phyloP scores from a whole-genome alignment of 37 sponge, comb jelly and placozoan genomes.

The Tethya wilhelma region DNA sequence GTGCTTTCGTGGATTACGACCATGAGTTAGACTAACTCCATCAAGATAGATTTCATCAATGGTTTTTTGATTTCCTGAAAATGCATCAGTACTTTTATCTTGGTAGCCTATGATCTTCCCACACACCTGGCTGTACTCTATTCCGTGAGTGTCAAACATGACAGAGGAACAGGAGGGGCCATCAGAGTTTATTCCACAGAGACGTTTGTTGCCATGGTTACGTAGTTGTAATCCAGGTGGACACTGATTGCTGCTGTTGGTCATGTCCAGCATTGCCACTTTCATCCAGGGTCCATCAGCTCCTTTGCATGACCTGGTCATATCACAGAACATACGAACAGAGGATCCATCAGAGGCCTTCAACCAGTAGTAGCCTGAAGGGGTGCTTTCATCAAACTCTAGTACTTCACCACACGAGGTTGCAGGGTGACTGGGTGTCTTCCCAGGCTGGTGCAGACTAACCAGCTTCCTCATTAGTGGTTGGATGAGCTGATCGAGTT shows the following conservation, averaged over 20 bases:
- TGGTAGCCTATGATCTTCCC: slow-evolving; percentile 60
- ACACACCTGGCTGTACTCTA: slow-evolving; percentile 53
- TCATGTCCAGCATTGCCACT: background rate
- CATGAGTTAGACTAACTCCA: slow-evolving; percentile 38
- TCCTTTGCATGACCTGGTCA: slow-evolving; percentile 1
- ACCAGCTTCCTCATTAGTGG: too few species aligned
- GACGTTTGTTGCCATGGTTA: too few species aligned
- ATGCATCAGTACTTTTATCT: slow-evolving; percentile 14
- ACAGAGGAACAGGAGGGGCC: too few species aligned
- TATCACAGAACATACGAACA: slow-evolving; percentile 1
- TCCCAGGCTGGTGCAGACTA: too few species aligned
- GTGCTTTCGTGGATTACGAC: slow-evolving; percentile 25
- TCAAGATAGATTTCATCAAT: slow-evolving; percentile 12
- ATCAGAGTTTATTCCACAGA: background rate
- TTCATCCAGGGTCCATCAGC: slow-evolving; percentile 6
- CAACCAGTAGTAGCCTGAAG: background rate
- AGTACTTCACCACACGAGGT: background rate
- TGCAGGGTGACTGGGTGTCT: too few species aligned
- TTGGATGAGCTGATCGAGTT: too few species aligned
- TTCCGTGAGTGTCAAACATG: too few species aligned
- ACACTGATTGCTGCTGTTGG: background rate
- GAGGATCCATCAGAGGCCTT: background rate
- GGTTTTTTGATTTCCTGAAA: background rate
- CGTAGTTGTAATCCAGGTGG: background rate
- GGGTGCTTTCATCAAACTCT: background rate